These are phyloP conservation scores for Parochlus steinenii DNA, from an alignment of 2,888 invertebrate genomes.

Conservation along the genomic window DNA sequence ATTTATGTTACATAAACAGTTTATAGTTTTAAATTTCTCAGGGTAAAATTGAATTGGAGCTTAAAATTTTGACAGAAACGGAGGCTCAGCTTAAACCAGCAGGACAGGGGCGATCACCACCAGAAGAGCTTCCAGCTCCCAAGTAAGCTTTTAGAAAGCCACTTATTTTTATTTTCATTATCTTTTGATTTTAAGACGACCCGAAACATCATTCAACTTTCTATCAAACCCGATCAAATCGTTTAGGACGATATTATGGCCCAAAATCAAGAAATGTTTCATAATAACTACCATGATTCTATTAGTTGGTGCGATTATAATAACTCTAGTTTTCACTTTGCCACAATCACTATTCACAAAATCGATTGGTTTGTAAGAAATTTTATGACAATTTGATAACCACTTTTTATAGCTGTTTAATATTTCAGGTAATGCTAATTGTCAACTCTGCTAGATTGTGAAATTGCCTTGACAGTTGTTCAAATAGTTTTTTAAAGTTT, in stretches of 20 bases:
- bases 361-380: no score
- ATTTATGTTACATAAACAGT: not conserved
- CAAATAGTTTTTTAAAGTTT: no score
- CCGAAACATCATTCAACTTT: conserved; percentile 43
- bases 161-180: not conserved
- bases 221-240: conserved; percentile 37
- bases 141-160: conserved; percentile 32
- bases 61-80: conserved; percentile 39
- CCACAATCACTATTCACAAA: no score
- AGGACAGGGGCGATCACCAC: conserved; percentile 45
- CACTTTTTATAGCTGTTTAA: no score
- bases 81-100: conserved; percentile 44
- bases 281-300: not conserved
- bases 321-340: no score
- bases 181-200: conserved; percentile 31
- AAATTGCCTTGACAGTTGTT: no score
- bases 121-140: conserved; percentile 43
- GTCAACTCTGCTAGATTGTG: no score
- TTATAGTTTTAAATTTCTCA: conserved; percentile 22
- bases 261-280: conserved; percentile 9
- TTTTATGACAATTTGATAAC: no score
- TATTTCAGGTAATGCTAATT: no score
- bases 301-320: no score
- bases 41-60: conserved; percentile 54
- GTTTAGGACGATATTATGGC: conserved; percentile 21